Evolutionary conservation across 2,888 invertebrate genomes (phyloP).

Genomic region (Sinohyriopsis cumingii): DNA sequence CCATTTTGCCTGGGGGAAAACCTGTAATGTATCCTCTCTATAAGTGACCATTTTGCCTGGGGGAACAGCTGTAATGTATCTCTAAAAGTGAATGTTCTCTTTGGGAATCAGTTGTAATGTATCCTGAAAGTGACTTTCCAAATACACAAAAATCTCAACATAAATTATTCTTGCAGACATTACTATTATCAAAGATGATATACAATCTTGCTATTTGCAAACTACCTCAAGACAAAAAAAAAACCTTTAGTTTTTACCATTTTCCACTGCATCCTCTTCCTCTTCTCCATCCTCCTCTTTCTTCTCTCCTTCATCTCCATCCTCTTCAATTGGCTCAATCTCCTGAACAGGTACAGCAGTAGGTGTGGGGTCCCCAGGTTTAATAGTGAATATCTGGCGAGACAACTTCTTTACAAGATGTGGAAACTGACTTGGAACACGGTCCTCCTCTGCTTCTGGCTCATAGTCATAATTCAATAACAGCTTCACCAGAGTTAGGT

Average conservation of each 20-base stretch:
- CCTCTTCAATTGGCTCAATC: slow-evolving; percentile 18
- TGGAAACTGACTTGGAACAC: slow-evolving; percentile 14
- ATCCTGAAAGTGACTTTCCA: too few relatives aligned
- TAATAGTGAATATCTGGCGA: slow-evolving; percentile 51
- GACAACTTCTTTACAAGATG: slow-evolving; percentile 51
- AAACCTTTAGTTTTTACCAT: slow-evolving; percentile 15
- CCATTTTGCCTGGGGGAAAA: too few relatives aligned
- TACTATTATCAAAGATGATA: too few relatives aligned
- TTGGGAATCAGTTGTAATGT: too few relatives aligned
- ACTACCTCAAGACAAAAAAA: too few relatives aligned
- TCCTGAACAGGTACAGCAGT: slow-evolving; percentile 4
- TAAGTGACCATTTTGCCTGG: too few relatives aligned
- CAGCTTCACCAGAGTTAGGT: slow-evolving; percentile 69
- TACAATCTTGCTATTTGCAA: too few relatives aligned
- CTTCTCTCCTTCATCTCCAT: slow-evolving; percentile 34
- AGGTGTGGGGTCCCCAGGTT: slow-evolving; percentile 20
- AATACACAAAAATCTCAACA: too few relatives aligned
- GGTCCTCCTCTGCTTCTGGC: slow-evolving; percentile 20
- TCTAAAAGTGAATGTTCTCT: too few relatives aligned
- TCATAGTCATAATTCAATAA: slow-evolving; percentile 69
- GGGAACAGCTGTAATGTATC: too few relatives aligned
- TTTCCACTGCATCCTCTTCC: slow-evolving; percentile 27
- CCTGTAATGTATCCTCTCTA: too few relatives aligned
- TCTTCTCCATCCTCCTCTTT: slow-evolving; percentile 28
- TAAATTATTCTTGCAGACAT: too few relatives aligned